Conservation (phyloP, 2,113 vertebrate genomes). For the Nettapus auritus region DNA sequence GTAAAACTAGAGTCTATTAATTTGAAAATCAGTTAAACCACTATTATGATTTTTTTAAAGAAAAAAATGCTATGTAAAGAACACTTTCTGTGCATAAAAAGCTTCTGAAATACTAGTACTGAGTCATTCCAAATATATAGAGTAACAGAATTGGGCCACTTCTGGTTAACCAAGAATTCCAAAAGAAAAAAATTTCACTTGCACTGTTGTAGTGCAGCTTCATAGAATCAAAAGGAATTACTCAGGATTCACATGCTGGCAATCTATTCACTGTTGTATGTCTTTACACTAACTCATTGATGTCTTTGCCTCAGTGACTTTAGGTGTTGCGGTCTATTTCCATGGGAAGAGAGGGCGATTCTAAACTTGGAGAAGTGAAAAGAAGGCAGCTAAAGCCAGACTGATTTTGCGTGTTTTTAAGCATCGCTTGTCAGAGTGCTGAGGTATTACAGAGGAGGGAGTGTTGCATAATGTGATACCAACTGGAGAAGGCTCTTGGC, state of each 20-base stretch:
- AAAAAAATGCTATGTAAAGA: background rate
- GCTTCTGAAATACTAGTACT: background rate
- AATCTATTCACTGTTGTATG: background rate
- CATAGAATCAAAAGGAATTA: background rate
- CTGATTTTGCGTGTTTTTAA: background rate
- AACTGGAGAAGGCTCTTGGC: background rate
- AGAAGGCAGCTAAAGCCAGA: background rate
- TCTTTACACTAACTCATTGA: rapidly evolving
- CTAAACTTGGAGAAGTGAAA: background rate
- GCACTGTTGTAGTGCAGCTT: background rate
- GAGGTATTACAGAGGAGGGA: background rate
- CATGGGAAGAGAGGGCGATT: background rate
- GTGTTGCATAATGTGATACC: background rate
- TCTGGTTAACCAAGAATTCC: background rate
- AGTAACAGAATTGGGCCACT: background rate
- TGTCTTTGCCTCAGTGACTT: background rate
- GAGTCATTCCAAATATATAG: background rate
- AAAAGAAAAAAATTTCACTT: background rate
- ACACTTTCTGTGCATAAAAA: background rate
- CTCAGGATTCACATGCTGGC: background rate
- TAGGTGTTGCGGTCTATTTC: background rate
- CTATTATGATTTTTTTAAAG: background rate
- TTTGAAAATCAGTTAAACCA: background rate
- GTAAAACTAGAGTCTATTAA: background rate
- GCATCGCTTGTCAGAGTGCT: background rate